Percentiles rank a stretch among this genome's conserved stretches.
These are phyloP conservation scores for Charadrius vociferus DNA, from an alignment of 2,113 vertebrate genomes.

Conservation along the genomic window DNA sequence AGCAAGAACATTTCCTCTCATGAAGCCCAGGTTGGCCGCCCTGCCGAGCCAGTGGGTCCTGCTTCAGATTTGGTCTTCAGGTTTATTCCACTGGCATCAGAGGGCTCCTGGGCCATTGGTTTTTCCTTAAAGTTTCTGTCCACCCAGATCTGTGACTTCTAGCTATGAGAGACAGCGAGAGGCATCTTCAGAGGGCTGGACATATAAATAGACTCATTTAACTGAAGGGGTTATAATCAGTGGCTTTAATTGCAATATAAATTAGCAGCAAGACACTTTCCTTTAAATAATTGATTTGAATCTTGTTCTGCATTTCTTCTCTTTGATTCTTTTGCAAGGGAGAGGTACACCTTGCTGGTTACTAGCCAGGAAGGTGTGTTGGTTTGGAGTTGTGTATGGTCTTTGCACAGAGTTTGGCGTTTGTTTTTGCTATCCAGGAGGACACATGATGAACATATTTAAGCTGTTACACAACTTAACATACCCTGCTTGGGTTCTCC, in stretches of 20 bases:
- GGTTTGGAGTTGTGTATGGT: neutral
- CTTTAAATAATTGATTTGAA: neutral
- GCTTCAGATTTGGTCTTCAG: neutral
- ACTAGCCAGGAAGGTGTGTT: neutral
- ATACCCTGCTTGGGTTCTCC: neutral
- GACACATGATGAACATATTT: neutral
- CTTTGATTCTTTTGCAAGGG: neutral
- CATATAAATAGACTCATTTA: neutral
- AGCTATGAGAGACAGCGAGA: neutral
- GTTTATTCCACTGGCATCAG: neutral
- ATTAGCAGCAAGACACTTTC: neutral
- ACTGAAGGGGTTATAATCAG: neutral
- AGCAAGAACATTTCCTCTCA: neutral
- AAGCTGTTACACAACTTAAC: neutral
- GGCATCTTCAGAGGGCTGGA: neutral
- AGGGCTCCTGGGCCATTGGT: neutral
- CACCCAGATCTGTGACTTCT: neutral
- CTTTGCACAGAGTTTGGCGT: neutral
- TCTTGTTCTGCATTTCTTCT: neutral
- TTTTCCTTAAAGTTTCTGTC: neutral
- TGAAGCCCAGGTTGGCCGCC: neutral
- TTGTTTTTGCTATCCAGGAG: neutral
- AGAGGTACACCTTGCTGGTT: neutral
- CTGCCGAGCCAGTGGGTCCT: neutral
- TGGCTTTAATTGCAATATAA: neutral